Conservation (phyloP, 2,888 invertebrate genomes). For the Drosophila mayaguana region DNA sequence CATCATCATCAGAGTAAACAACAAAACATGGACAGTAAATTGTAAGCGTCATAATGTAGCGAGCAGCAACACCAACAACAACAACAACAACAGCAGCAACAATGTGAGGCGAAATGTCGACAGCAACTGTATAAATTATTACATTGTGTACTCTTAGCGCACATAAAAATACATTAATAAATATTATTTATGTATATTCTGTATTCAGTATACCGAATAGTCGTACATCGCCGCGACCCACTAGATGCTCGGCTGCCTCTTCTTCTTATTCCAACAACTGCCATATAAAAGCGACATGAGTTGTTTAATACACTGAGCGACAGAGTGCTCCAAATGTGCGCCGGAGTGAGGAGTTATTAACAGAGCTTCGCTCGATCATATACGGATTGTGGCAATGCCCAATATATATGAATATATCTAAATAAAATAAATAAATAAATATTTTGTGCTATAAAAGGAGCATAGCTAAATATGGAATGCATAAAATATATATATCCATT, state of each 20-base stretch:
- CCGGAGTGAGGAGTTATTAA: neutral
- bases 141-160: slow-evolving; percentile 80
- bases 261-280: slow-evolving; percentile 53
- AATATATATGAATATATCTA: neutral
- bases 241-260: slow-evolving; percentile 34
- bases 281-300: slow-evolving; percentile 48
- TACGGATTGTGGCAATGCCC: neutral
- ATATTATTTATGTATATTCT: slow-evolving; percentile 80
- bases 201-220: slow-evolving; percentile 53
- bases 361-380: neutral
- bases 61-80: slow-evolving; percentile 37
- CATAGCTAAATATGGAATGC: neutral
- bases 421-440: no score
- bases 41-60: slow-evolving; percentile 77
- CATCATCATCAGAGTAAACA: slow-evolving; percentile 74
- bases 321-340: slow-evolving; percentile 8
- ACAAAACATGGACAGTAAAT: slow-evolving; percentile 80
- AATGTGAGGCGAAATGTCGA: slow-evolving; percentile 50
- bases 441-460: neutral
- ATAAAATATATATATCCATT: neutral
- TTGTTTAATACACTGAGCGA: slow-evolving; percentile 60
- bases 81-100: slow-evolving; percentile 37
- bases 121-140: slow-evolving; percentile 81
- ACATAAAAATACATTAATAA: slow-evolving; percentile 83
- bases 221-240: slow-evolving; percentile 59